Evolutionary conservation across 2,797 vertebrate species (phyloP).

Genomic region (Cossypha niveicapilla): DNA sequence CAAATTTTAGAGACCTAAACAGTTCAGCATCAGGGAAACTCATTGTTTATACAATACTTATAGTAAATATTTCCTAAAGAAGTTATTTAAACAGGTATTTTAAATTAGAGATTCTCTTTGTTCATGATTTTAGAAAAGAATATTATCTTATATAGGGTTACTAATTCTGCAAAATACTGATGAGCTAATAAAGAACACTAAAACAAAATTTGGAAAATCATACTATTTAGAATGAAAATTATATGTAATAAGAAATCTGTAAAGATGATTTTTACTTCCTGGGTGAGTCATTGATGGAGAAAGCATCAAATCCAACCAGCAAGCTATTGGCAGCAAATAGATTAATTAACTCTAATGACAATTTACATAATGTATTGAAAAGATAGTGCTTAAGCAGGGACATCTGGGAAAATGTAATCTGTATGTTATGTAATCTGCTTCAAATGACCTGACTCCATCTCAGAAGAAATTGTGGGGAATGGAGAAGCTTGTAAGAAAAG

Average conservation of each 20-base stretch:
- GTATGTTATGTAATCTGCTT: background rate
- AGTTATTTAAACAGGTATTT: background rate
- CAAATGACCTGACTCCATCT: background rate
- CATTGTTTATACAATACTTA: background rate
- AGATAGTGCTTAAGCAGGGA: background rate
- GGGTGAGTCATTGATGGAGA: background rate
- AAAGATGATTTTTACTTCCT: background rate
- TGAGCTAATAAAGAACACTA: background rate
- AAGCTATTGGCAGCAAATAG: background rate
- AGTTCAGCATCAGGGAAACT: background rate
- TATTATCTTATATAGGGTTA: background rate
- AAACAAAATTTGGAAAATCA: background rate
- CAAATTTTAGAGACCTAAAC: background rate
- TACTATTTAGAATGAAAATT: background rate
- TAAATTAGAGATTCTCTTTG: background rate
- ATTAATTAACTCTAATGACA: background rate
- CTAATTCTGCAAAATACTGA: background rate
- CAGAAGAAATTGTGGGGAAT: background rate
- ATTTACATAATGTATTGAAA: background rate
- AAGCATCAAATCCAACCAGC: background rate
- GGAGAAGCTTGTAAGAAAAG: background rate
- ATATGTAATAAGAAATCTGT: background rate
- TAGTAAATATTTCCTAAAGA: background rate
- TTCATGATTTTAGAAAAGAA: background rate
- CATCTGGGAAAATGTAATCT: background rate